Evolutionary conservation across 92 coral and sea anemone species (phyloP).

Genomic region (Bergia sp.): DNA sequence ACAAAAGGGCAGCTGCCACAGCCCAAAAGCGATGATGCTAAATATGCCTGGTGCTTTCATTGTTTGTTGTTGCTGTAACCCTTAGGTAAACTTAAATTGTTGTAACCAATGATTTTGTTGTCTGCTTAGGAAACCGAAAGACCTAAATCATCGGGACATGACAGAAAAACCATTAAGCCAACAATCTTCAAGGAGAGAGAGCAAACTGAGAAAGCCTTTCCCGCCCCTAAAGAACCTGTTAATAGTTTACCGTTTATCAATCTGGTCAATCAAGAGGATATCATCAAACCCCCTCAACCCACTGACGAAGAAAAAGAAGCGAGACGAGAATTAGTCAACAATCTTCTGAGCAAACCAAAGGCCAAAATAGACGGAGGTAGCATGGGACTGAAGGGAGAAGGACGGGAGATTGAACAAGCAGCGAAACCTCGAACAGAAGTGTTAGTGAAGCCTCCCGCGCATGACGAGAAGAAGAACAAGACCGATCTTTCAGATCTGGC

Average conservation of each 20-base stretch:
- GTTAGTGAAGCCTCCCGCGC: conserved; percentile 39
- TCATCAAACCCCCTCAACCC: conserved; percentile 46
- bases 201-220: neutral
- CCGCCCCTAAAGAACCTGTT: conserved; percentile 15
- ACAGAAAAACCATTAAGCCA: conserved; percentile 17
- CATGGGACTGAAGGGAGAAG: conserved; percentile 82
- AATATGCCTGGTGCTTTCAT: no score
- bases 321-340: conserved; percentile 71
- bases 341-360: conserved; percentile 63
- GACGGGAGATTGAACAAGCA: conserved; percentile 61
- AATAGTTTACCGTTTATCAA: conserved; percentile 16
- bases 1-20: no score
- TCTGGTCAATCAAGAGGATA: conserved; percentile 25
- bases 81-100: neutral
- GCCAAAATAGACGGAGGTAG: conserved; percentile 55
- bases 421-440: conserved; percentile 48
- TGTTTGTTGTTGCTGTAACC: no score
- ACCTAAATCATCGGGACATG: conserved; percentile 25
- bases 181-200: conserved; percentile 36
- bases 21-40: neutral
- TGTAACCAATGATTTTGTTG: neutral
- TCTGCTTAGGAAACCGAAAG: conserved; percentile 19
- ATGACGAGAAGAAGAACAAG: conserved; percentile 55
- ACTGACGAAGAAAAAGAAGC: conserved; percentile 69
- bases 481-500: conserved; percentile 83